Evolutionary conservation across 2,797 vertebrate species (phyloP).

Genomic region (Tangara arthus): DNA sequence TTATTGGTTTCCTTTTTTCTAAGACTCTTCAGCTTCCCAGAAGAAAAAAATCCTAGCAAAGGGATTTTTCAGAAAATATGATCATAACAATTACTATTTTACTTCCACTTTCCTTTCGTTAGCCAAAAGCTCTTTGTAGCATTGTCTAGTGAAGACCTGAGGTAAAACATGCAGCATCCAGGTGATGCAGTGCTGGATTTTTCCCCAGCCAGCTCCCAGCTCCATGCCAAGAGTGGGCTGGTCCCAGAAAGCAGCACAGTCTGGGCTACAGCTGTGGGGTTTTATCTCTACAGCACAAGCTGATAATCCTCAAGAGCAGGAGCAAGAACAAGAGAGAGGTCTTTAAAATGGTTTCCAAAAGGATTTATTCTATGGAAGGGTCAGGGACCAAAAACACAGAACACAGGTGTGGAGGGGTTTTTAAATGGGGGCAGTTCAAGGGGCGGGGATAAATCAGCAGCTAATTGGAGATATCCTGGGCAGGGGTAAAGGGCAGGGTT

Average conservation of each 20-base stretch:
- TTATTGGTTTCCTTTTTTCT: too few species aligned
- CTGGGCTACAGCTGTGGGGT: neutral
- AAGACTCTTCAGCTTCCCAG: too few species aligned
- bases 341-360: neutral
- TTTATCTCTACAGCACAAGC: neutral
- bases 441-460: neutral
- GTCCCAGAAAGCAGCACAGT: neutral
- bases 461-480: neutral
- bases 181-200: neutral
- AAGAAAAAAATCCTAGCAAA: too few species aligned
- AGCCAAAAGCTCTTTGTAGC: neutral
- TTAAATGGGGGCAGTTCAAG: neutral
- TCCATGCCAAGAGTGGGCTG: neutral
- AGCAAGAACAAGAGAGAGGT: neutral
- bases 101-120: neutral
- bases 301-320: neutral
- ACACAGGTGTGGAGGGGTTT: neutral
- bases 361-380: neutral
- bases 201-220: neutral
- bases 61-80: too few species aligned
- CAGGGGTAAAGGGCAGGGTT: neutral
- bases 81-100: neutral
- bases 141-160: neutral
- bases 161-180: neutral
- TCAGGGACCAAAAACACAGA: neutral